Percentiles rank a stretch among this genome's conserved stretches.
phyloP scores from a whole-genome alignment of 2,888 invertebrate genomes.

The Nysson spinosus region DNA sequence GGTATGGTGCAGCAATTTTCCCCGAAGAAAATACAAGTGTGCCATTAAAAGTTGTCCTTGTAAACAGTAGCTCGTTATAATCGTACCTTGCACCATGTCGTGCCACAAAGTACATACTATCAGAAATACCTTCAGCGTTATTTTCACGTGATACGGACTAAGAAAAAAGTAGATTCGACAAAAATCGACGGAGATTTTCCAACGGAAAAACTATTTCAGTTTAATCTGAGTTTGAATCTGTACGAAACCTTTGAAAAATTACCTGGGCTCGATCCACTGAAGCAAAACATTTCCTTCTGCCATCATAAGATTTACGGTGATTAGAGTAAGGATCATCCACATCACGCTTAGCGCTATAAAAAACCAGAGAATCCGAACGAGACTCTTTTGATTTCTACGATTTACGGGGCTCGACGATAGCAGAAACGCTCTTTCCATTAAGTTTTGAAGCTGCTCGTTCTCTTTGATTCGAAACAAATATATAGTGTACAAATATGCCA shows the following conservation, averaged over 20 bases:
- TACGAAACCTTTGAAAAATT: slow-evolving; percentile 35
- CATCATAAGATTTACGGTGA: slow-evolving; percentile 83
- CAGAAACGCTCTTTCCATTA: slow-evolving; percentile 90
- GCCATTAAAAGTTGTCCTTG: slow-evolving; percentile 88
- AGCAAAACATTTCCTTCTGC: slow-evolving; percentile 82
- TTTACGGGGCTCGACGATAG: slow-evolving; percentile 85
- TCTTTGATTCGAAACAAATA: slow-evolving; percentile 87
- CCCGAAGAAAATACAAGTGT: slow-evolving; percentile 85
- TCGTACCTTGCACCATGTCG: slow-evolving; percentile 89
- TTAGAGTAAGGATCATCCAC: slow-evolving; percentile 85
- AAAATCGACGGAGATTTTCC: slow-evolving; percentile 5
- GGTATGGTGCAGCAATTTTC: slow-evolving; percentile 85
- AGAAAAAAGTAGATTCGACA: slow-evolving; percentile 53
- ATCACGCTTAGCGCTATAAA: slow-evolving; percentile 84
- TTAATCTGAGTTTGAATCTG: not conserved
- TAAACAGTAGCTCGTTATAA: slow-evolving; percentile 89
- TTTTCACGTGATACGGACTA: slow-evolving; percentile 79
- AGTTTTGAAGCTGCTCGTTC: slow-evolving; percentile 89
- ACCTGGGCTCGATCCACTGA: slow-evolving; percentile 83
- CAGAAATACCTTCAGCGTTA: slow-evolving; percentile 81
- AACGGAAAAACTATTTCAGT: slow-evolving; percentile 2
- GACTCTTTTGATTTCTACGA: slow-evolving; percentile 83
- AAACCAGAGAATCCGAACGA: slow-evolving; percentile 86
- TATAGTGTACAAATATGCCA: slow-evolving; percentile 86
- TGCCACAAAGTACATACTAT: slow-evolving; percentile 86